Conservation (phyloP, 1,140 invertebrate genomes). For the Lethrus apterus region DNA sequence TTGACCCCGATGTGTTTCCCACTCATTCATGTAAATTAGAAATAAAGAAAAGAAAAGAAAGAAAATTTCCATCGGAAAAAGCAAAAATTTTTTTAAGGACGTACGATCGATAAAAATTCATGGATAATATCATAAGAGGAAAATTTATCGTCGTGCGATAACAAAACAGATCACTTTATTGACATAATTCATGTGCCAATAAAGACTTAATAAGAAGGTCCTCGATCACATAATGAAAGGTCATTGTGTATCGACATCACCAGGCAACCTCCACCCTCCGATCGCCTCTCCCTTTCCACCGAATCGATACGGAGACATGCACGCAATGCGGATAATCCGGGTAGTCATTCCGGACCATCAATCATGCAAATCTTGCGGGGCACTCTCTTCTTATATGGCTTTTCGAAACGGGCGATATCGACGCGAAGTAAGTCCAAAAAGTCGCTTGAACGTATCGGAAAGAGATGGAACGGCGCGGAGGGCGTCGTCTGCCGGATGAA, state of each 20-base stretch:
- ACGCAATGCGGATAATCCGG: conserved; percentile 33
- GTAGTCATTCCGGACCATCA: conserved; percentile 30
- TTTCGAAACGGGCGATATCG: conserved; percentile 11
- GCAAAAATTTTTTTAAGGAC: too few species aligned
- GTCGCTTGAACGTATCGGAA: not conserved
- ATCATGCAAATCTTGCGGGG: conserved; percentile 30
- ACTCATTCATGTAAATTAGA: too few species aligned
- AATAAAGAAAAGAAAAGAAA: too few species aligned
- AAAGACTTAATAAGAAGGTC: too few species aligned
- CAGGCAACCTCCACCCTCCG: conserved; percentile 9
- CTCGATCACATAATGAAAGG: conserved; percentile 25
- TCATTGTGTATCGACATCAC: conserved; percentile 21
- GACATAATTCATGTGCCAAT: too few species aligned
- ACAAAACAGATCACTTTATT: too few species aligned
- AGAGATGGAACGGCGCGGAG: not conserved
- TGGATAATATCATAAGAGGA: too few species aligned
- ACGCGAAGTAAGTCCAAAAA: conserved; percentile 1
- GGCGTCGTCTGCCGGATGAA: not conserved
- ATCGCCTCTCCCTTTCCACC: too few species aligned
- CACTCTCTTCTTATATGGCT: conserved; percentile 16
- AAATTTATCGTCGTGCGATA: too few species aligned
- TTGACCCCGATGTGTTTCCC: too few species aligned
- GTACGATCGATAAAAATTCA: too few species aligned
- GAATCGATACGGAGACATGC: conserved; percentile 31
- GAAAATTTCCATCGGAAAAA: too few species aligned